phyloP scores from a whole-genome alignment of 2,113 vertebrate species.

The Phylloscopus trochilus region DNA sequence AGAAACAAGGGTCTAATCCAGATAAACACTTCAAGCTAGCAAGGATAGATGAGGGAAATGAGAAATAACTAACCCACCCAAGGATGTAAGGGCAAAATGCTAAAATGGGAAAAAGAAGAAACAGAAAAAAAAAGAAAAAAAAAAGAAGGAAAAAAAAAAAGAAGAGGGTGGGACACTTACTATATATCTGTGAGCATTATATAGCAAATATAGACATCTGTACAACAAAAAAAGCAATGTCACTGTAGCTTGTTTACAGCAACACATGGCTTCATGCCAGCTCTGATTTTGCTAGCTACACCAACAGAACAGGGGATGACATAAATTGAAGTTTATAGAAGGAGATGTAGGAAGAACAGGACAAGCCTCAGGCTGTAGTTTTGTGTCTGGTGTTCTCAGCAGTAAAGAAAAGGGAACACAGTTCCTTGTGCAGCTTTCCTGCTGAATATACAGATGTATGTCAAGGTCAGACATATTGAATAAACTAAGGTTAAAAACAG shows the following conservation, averaged over 20 bases:
- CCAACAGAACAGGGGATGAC: neutral
- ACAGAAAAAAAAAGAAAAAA: accelerated
- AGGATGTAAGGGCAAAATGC: neutral
- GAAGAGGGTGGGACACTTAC: neutral
- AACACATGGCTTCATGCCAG: neutral
- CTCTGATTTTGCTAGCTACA: neutral
- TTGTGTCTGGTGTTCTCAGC: neutral
- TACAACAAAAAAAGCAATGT: neutral
- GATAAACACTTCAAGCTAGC: neutral
- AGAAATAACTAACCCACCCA: neutral
- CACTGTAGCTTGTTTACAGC: neutral
- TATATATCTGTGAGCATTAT: neutral
- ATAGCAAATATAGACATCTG: neutral
- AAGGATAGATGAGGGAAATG: neutral
- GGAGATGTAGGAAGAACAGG: neutral
- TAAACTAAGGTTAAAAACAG: conserved; percentile 6
- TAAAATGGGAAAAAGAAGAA: neutral
- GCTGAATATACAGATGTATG: neutral
- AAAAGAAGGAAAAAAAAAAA: accelerated
- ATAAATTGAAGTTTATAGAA: neutral
- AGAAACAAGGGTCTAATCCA: neutral
- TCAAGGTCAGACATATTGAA: neutral
- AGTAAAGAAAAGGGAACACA: neutral
- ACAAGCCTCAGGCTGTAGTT: neutral
- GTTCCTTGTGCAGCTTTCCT: neutral